phyloP scores from a whole-genome alignment of 2,797 vertebrate species.

The Microctenopoma lineatum region DNA sequence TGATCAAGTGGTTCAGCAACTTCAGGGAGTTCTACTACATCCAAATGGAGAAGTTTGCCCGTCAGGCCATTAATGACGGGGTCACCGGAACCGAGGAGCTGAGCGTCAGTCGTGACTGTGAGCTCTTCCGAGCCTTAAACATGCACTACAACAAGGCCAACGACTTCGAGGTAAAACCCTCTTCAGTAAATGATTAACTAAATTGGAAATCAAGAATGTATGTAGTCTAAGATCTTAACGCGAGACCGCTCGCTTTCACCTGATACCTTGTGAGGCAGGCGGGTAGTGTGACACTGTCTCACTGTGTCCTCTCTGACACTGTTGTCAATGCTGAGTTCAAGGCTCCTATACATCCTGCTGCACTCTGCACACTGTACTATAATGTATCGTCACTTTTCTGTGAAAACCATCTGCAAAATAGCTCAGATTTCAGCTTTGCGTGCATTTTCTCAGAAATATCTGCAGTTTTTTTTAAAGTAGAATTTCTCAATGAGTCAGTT shows the following conservation, averaged over 20 bases:
- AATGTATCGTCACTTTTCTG: background rate
- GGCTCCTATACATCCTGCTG: conserved; percentile 39
- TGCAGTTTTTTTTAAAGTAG: background rate
- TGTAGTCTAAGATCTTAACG: conserved; percentile 26
- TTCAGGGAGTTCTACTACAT: conserved; percentile 99
- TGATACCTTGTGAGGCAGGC: conserved; percentile 45
- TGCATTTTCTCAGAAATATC: conserved; percentile 5
- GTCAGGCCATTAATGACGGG: conserved; percentile 97
- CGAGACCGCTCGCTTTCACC: conserved; percentile 33
- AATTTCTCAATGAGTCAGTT: background rate
- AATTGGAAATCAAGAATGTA: background rate
- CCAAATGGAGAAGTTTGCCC: conserved; percentile 99
- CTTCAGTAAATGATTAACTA: background rate
- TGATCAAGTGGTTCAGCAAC: conserved; percentile 99
- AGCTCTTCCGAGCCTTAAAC: conserved; percentile 98
- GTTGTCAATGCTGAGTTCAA: conserved; percentile 46
- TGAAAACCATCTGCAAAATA: conserved; percentile 3
- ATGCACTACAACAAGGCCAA: conserved; percentile 99
- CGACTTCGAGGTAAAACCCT: conserved; percentile 95
- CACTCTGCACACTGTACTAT: background rate
- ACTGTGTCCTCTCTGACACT: conserved; percentile 51
- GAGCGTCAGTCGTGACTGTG: conserved; percentile 96
- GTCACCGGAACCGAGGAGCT: conserved; percentile 93
- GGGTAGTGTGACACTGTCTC: conserved; percentile 54
- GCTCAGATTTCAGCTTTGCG: background rate